Base-by-base conservation (phyloP, 2,888 invertebrate genomes). In the Clunio marinus region DNA sequence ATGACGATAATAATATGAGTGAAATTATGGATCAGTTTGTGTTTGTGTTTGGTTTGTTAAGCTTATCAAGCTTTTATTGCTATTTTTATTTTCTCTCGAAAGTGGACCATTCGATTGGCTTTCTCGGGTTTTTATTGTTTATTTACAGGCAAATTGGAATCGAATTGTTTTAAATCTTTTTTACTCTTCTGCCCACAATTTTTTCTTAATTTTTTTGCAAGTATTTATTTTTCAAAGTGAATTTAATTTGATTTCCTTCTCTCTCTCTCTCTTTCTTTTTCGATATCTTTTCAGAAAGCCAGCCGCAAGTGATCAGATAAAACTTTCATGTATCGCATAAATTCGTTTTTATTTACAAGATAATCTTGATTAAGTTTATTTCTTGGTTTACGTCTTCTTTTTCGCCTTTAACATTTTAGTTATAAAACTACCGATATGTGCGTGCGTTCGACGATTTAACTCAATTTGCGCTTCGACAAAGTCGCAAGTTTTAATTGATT, bases 401-500 rank as follows among this genome's bases (percentile, higher is more conserved):
- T 15, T 41, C 41, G 41, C 15, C 41, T 15, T n/a, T n/a, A n/a
- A n/a, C n/a, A n/a, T n/a, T n/a, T n/a, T n/a, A n/a, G n/a, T n/a
- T n/a, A n/a, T 15, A 10, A 15, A 41, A 10, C 41, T 15, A 15
- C 41, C 41, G 41, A 41, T 41, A 17, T 20, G 51, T 51, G 51
- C 20, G n/a, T n/a, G n/a, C n/a, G n/a, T n/a, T n/a, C n/a, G 51
- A 51, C 20, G 51, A 51, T 51, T 51, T 51, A 2, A 20, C 17
- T 51, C 51, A 51, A 51, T 51, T 51, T 51, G 51, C 51, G 51
- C 20, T 17, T 22, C 51, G 51, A 17, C 8, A 51, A 51, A 51
- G 41, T 41, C 41, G n/a, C n/a, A 51, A 51, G 3, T 51, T 51
- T 51, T 51, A 51, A 51, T 51, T 22, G 51, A 51, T 22, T 51